These are phyloP conservation scores for Sinocyclocheilus anshuiensis DNA, from an alignment of 2,113 vertebrate species.

Conservation along the genomic window DNA sequence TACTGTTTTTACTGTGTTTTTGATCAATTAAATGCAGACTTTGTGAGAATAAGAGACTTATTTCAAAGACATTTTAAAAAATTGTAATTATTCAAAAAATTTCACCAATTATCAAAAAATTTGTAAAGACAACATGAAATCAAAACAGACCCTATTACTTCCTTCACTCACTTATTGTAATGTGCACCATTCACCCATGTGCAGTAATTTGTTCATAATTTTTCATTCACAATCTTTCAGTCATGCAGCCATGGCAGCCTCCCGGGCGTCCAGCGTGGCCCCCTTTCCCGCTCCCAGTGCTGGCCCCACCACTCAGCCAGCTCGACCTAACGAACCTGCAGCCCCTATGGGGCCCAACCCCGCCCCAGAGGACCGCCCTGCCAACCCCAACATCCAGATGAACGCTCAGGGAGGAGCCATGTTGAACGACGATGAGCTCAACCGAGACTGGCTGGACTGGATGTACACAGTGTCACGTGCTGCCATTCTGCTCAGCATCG, in stretches of 20 bases:
- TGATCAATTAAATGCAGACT: background rate
- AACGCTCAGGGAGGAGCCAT: slow-evolving; percentile 83
- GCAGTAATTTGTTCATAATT: background rate
- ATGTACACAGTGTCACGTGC: slow-evolving; percentile 90
- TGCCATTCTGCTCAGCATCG: slow-evolving; percentile 90
- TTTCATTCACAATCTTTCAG: slow-evolving; percentile 66
- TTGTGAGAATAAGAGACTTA: background rate
- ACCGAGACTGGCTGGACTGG: slow-evolving; percentile 98
- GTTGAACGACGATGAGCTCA: slow-evolving; percentile 91
- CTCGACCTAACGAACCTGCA: slow-evolving; percentile 74
- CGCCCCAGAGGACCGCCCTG: slow-evolving; percentile 81
- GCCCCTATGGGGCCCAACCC: slow-evolving; percentile 77
- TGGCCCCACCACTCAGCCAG: slow-evolving; percentile 62
- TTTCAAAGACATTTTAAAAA: too few species aligned
- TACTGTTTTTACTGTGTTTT: background rate
- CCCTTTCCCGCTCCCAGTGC: slow-evolving; percentile 72
- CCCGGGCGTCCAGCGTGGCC: slow-evolving; percentile 76
- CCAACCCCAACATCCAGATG: slow-evolving; percentile 88
- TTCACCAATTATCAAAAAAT: too few species aligned
- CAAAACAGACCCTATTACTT: background rate
- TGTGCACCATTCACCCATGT: background rate
- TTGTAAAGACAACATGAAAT: background rate
- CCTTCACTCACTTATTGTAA: background rate
- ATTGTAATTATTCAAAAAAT: too few species aligned
- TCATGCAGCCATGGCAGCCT: slow-evolving; percentile 89